Base-by-base conservation (phyloP, 2,113 vertebrate species). In the Typhlomys cinereus region DNA sequence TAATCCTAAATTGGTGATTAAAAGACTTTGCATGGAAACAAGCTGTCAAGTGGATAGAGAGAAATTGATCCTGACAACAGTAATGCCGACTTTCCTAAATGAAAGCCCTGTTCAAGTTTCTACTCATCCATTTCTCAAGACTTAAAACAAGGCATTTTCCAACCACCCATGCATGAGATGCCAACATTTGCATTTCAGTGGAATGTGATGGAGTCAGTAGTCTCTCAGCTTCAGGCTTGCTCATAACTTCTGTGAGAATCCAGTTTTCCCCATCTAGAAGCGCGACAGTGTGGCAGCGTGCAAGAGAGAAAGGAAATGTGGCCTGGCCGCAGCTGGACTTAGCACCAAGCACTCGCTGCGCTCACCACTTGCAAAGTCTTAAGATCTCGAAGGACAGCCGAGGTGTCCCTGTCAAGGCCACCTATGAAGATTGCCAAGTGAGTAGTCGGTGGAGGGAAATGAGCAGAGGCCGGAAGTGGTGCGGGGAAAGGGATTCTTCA, bases 31-130 rank as follows among this genome's bases (percentile, higher is more conserved):
- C 46, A 69, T 97, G 95, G 95, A 98, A 98, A 98, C 94, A 96
- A 96, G 96, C 97, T 98, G 98, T 98, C 97, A 97, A 75, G 92
- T 64, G 66, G 69, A 96, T 89, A 96, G 96, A 97, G 96, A 93
- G 97, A 94, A 98, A 98, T 98, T 98, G 96, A 97, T 96, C 91
- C 85, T 98, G 98, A 98, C 98, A 98, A 95, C 84, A 39, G 95
- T 94, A 97, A 97, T 97, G 96, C 83, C 7, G 27, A 91, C 95
- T 96, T 97, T 98, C 94, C 95, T 95, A 97, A 98, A 97, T 96
- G 98, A 97, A 97, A 98, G 95, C 62, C 23, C 84, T 98, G 97
- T 97, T 98, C 97, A 97, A 96, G 94, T 98, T 98, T 98, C 98
- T 96, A 95, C 96, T 97, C 84, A 97, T 97, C 96, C 92, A 95